Conservation (phyloP, 1,140 invertebrate species). For the Zophobas morio region DNA sequence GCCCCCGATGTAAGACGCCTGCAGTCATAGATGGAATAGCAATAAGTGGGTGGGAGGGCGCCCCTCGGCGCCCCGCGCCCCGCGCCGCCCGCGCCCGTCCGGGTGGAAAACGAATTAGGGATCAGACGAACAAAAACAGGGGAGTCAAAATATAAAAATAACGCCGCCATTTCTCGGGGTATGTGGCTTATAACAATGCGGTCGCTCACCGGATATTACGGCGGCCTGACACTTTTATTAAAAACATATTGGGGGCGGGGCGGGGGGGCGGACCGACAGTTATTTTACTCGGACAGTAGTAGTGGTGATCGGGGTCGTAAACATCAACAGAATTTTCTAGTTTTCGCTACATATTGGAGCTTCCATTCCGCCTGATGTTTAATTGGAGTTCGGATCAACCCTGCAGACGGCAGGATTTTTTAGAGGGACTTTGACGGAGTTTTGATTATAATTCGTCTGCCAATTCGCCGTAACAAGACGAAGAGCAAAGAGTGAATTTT, state of each 20-base stretch:
- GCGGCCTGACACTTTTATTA: slow-evolving; percentile 53
- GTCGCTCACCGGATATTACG: slow-evolving; percentile 54
- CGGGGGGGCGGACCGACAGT: neutral
- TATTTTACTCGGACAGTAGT: neutral
- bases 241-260: slow-evolving; percentile 42
- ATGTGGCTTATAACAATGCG: slow-evolving; percentile 54
- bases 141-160: slow-evolving; percentile 64
- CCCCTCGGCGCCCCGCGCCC: slow-evolving; percentile 25
- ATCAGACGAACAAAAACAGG: slow-evolving; percentile 63
- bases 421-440: slow-evolving; percentile 14
- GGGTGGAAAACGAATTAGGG: slow-evolving; percentile 63
- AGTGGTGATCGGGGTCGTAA: neutral
- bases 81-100: slow-evolving; percentile 32
- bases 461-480: slow-evolving; percentile 35
- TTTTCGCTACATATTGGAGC: too few relatives aligned
- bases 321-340: too few relatives aligned
- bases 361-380: slow-evolving; percentile 44
- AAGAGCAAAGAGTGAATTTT: slow-evolving; percentile 28
- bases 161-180: slow-evolving; percentile 57
- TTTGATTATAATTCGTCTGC: slow-evolving; percentile 39
- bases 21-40: slow-evolving; percentile 65
- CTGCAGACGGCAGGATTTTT: slow-evolving; percentile 38
- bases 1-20: slow-evolving; percentile 60
- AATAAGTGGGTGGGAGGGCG: slow-evolving; percentile 61
- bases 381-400: slow-evolving; percentile 44